Evolutionary conservation across 2,888 invertebrate genomes (phyloP), one percentile per base, ranked within the genome.

Genomic region (Nudaria mundana): DNA sequence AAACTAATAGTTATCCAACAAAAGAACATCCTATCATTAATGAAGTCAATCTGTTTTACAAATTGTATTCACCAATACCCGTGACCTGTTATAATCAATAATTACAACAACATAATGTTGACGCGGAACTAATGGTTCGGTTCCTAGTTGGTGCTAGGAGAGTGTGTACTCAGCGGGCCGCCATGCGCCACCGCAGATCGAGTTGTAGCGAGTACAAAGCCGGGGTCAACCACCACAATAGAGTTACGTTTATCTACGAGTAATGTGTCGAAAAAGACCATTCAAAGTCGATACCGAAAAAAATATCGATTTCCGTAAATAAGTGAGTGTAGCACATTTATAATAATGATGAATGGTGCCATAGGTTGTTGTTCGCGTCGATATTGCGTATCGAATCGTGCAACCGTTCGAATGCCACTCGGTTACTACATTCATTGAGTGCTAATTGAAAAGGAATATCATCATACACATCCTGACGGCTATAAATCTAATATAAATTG

Each of bases 261-360:
- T n/a, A n/a, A n/a, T 76, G 85, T 84, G 82, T 81, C 82, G 77
- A 82, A 81, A 78, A 63, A 69, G 62, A 61, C 70, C 69, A 85
- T 88, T 84, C 81, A 85, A 77, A 76, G 70, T 74, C 81, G 78
- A 81, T 77, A 81, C 79, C 80, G 81, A 87, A 88, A 87, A 88
- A 88, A 87, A 88, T 85, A 88, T 86, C 87, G 88, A 88, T 88
- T 87, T 88, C 88, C 87, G 87, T 88, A 87, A 88, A 87, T 88
- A 88, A 88, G 86, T 75, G 86, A 87, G 84, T 86, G 87, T 82
- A 72, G 80, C 83, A 83, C 87, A 87, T 87, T 87, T 84, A 86
- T 87, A 86, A 87, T 87, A 87, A 84, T 86, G 88, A 87, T 88
- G 87, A 87, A 88, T 88, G 83, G 83, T 67, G 64, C 67, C 75